These are phyloP conservation scores for Leptodactylus fuscus DNA, from an alignment of 2,113 vertebrate genomes.

Conservation along the genomic window DNA sequence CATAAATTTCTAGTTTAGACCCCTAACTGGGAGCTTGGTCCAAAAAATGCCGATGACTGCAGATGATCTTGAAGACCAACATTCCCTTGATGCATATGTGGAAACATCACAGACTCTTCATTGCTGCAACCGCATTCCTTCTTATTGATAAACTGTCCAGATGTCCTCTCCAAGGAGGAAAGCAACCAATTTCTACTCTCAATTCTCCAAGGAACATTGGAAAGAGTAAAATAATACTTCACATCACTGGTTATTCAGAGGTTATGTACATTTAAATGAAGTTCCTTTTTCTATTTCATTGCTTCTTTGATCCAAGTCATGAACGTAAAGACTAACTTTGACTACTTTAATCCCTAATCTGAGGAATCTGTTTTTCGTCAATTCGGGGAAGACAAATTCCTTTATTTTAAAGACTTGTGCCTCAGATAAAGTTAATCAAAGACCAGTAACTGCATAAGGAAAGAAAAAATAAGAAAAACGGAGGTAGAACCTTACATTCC, in stretches of 20 bases:
- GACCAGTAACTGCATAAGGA: slow-evolving; percentile 54
- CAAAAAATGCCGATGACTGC: slow-evolving; percentile 68
- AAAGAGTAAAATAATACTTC: slow-evolving; percentile 86
- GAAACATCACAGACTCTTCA: slow-evolving; percentile 77
- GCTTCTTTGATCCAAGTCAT: slow-evolving; percentile 77
- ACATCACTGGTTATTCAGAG: slow-evolving; percentile 80
- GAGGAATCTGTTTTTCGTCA: slow-evolving; percentile 73
- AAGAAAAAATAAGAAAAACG: slow-evolving; percentile 44
- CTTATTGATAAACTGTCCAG: slow-evolving; percentile 86
- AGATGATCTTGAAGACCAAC: slow-evolving; percentile 75
- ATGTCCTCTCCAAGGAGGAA: slow-evolving; percentile 82
- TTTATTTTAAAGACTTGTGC: slow-evolving; percentile 63
- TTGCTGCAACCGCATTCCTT: slow-evolving; percentile 81
- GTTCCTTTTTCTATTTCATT: slow-evolving; percentile 69
- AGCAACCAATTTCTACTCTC: slow-evolving; percentile 75
- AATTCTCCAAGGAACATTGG: slow-evolving; percentile 75
- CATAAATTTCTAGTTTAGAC: slow-evolving; percentile 78
- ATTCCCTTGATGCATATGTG: slow-evolving; percentile 71
- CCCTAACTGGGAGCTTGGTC: slow-evolving; percentile 76
- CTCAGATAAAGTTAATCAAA: slow-evolving; percentile 68
- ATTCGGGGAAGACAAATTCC: slow-evolving; percentile 67
- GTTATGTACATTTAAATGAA: slow-evolving; percentile 80
- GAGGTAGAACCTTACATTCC: slow-evolving; percentile 55
- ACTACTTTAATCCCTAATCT: slow-evolving; percentile 76
- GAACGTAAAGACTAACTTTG: slow-evolving; percentile 75